A percentile compares a stretch with the other conserved stretches of the same genome.
phyloP scores from a whole-genome alignment of 2,797 vertebrate species.

The Notolepis coatsorum region DNA sequence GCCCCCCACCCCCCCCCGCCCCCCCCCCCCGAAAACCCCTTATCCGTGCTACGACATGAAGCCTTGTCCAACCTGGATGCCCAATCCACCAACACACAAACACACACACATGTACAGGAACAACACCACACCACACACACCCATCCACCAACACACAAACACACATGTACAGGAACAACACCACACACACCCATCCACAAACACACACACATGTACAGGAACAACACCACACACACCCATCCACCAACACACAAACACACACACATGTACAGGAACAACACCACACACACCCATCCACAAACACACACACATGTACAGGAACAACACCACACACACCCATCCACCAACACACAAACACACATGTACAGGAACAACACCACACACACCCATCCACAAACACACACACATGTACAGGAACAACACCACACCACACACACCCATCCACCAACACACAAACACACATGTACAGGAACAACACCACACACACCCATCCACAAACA shows the following conservation, averaged over 20 bases:
- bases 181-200: not conserved
- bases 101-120: too few relatives aligned
- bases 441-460: too few relatives aligned
- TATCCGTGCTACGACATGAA: not conserved
- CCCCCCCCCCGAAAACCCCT: conserved; percentile 4
- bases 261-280: not conserved
- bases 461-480: not conserved
- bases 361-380: not conserved
- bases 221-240: too few relatives aligned
- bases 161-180: too few relatives aligned
- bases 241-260: too few relatives aligned
- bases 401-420: not conserved
- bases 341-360: too few relatives aligned
- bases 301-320: not conserved
- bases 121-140: conserved; percentile 4
- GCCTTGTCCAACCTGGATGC: conserved; percentile 15
- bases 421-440: too few relatives aligned
- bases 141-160: conserved; percentile 4
- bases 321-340: too few relatives aligned
- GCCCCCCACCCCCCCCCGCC: too few relatives aligned
- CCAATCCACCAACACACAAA: too few relatives aligned
- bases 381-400: not conserved
- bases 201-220: not conserved
- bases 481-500: not conserved
- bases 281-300: not conserved